Evolutionary conservation across 2,888 invertebrate genomes (phyloP), one percentile per base, ranked within the genome.

Genomic region (Helleia helle): DNA sequence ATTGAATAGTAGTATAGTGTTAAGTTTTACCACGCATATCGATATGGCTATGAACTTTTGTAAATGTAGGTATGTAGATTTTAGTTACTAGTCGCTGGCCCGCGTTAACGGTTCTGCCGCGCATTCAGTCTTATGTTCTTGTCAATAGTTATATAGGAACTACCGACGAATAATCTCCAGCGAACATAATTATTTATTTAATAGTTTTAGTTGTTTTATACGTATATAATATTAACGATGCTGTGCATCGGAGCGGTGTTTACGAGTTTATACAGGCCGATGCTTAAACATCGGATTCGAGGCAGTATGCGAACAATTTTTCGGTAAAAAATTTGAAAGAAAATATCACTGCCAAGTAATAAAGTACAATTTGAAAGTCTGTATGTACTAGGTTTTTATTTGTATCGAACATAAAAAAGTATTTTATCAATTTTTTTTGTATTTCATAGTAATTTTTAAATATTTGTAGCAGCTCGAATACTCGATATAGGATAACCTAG

Each of bases 21-120:
- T 77, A 77, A 74, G 71, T 73, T 76, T 62, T 24, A 39, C 29
- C 11, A 65, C 68, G 75, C 77, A 83, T 80, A 83, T 81, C 81
- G 59, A 69, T 59, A 65, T 72, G 74, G 69, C 80, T 73, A 74
- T 76, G 61, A 61, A 59, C 59, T 59, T 58, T 59, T 51, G 56
- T 61, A 65, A 26, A 69, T 64, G 72, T 75, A n/a, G n/a, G n/a
- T n/a, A 76, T 71, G 71, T 83, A 83, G 71, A 49, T 68, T 45
- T n/a, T n/a, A n/a, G n/a, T n/a, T 62, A 61, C 55, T 63, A 55
- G 65, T 69, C 74, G 67, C 65, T 65, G 65, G 59, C 51, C 50
- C 51, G 56, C 51, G 43, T 44, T 18, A 40, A 41, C 39, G 44
- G 38, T 47, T 52, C 51, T 53, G 69, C 70, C 71, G 73, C 71